Evolutionary conservation across 2,797 vertebrate genomes (phyloP).

Genomic region (Sebastiscus tertius): DNA sequence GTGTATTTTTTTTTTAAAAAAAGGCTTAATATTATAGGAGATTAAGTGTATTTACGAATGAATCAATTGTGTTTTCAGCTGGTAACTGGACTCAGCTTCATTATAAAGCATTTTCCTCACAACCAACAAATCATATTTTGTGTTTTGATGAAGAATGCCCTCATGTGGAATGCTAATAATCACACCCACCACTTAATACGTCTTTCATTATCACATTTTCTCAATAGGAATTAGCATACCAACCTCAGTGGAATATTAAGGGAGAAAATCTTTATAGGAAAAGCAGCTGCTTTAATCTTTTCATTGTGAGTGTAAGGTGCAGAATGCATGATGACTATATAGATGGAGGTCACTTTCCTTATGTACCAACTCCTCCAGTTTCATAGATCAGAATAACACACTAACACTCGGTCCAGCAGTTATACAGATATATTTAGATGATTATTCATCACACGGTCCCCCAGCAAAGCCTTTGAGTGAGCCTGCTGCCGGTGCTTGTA

Average conservation of each 20-base stretch:
- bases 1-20: neutral
- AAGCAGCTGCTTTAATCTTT: neutral
- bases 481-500: slow-evolving; percentile 28
- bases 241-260: neutral
- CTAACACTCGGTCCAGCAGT: neutral
- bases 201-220: slow-evolving; percentile 11
- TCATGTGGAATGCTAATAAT: neutral
- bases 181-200: neutral
- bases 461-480: slow-evolving; percentile 24
- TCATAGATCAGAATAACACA: neutral
- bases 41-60: neutral
- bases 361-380: neutral
- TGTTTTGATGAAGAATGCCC: neutral
- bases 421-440: slow-evolving; percentile 23
- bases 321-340: neutral
- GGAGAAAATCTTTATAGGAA: neutral
- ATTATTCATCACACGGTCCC: slow-evolving; percentile 9
- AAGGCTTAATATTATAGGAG: neutral
- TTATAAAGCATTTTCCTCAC: neutral
- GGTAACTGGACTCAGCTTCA: neutral
- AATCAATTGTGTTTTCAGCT: neutral
- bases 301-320: neutral
- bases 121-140: neutral
- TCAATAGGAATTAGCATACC: neutral
- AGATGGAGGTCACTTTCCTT: neutral